Percentiles rank a stretch among this genome's conserved stretches.
Evolutionary conservation across 1,140 invertebrate genomes (phyloP).

Genomic region (Drosophila insularis): DNA sequence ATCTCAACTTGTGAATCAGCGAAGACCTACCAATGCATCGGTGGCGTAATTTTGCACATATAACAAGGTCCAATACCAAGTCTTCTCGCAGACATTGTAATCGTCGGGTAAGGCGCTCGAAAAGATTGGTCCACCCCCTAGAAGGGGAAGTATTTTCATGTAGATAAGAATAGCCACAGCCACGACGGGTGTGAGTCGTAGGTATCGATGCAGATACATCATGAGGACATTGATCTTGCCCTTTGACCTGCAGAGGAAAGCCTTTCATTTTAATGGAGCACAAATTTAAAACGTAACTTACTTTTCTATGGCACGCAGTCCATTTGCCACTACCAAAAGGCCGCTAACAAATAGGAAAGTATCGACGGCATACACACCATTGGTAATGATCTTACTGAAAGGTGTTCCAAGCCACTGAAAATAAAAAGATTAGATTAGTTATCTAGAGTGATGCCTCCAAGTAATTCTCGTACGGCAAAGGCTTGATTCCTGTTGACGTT

Average conservation of each 20-base stretch:
- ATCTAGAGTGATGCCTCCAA: not conserved
- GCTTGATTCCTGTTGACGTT: conserved; percentile 42
- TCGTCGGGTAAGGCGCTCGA: conserved; percentile 61
- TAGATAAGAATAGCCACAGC: conserved; percentile 51
- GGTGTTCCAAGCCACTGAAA: conserved; percentile 71
- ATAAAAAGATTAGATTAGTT: not conserved
- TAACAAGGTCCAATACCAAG: conserved; percentile 60
- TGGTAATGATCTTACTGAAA: conserved; percentile 84
- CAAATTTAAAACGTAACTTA: conserved; percentile 58
- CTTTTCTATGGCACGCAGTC: conserved; percentile 86
- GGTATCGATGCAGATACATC: conserved; percentile 72
- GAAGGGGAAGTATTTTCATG: conserved; percentile 43
- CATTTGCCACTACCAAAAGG: conserved; percentile 86
- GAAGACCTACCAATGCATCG: conserved; percentile 32
- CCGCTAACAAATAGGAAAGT: conserved; percentile 93
- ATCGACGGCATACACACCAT: conserved; percentile 91
- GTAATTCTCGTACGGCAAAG: conserved; percentile 14
- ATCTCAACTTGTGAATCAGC: no score
- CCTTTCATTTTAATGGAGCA: no score
- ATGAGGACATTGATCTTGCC: conserved; percentile 62
- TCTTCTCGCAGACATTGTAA: conserved; percentile 36
- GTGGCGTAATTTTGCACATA: conserved; percentile 66
- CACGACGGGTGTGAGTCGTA: conserved; percentile 61
- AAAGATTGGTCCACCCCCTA: conserved; percentile 58
- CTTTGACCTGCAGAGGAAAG: conserved; percentile 26